phyloP scores from a whole-genome alignment of 2,113 vertebrate species.

The Kryptolebias marmoratus region DNA sequence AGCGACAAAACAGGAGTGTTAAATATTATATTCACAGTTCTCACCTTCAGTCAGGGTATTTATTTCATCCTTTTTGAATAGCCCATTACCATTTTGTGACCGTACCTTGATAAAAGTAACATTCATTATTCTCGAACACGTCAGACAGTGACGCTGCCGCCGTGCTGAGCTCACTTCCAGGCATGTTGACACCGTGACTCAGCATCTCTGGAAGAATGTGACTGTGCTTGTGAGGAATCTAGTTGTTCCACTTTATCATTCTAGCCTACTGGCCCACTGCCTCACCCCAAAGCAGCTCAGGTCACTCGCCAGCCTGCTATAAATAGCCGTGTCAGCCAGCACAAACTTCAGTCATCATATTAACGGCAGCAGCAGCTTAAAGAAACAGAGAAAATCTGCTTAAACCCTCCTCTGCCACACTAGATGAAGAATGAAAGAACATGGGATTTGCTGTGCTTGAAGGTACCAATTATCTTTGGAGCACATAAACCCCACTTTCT shows the following conservation, averaged over 20 bases:
- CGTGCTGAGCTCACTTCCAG: conserved; percentile 3
- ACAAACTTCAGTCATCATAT: conserved; percentile 48
- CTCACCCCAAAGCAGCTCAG: conserved; percentile 40
- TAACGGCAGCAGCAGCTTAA: conserved; percentile 26
- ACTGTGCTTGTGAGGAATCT: conserved; percentile 42
- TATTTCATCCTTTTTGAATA: background rate
- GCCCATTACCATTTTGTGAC: background rate
- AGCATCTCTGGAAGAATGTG: conserved; percentile 64
- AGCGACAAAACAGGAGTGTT: conserved; percentile 7
- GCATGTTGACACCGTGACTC: conserved; percentile 70
- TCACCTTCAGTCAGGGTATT: background rate
- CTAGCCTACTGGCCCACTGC: conserved; percentile 36
- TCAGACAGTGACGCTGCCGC: conserved; percentile 17
- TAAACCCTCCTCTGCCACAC: conserved; percentile 37
- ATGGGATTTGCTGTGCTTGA: conserved; percentile 31
- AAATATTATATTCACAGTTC: background rate
- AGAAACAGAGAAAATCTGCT: conserved; percentile 28
- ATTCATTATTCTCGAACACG: conserved; percentile 3
- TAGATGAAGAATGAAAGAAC: conserved; percentile 38
- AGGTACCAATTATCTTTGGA: conserved; percentile 42
- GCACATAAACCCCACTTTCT: conserved; percentile 42
- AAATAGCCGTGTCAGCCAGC: conserved; percentile 49
- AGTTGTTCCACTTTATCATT: conserved; percentile 31
- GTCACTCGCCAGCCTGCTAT: conserved; percentile 42
- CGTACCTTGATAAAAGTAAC: background rate